Base-by-base conservation (phyloP, 2,797 vertebrate species). In the Psittacula echo region DNA sequence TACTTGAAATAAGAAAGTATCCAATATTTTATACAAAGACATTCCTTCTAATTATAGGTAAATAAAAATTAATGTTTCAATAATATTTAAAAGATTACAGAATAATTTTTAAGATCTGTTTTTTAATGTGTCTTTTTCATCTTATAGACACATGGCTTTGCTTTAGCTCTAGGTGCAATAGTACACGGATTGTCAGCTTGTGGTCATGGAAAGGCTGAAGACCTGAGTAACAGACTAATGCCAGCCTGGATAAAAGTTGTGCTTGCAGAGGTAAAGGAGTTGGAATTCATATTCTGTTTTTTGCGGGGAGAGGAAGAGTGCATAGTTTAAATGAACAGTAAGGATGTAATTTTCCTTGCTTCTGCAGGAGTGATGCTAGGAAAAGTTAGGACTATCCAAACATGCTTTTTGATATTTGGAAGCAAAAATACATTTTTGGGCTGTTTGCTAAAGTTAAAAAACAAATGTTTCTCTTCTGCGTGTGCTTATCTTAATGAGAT, bases 121-220 rank as follows among this genome's bases (percentile, higher is more conserved):
- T 83, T 60, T 62, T 91, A 71, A 79, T 73, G n/a, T 82, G 47
- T 90, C 54, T 72, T 88, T 94, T 93, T 51, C 80, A 73, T 86
- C 12, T 62, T 89, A 50, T 91, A 99, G 99, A 99, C 98, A 34
- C 98, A 99, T 15, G 98, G 99, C 53, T 99, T 99, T 96, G 98
- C 99, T 32, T 95, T 99, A 97, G 98, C 99, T 9, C 97, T 99
- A 7, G 99, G 99, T 30, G 94, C 98, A 19, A 70, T 98, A 13
- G 98, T 99, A 72, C 98, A 99, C 45, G 99, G 99, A 21, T 97
- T 99, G 82, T 98, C 99, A 5, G 76, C 95, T 67, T 98, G 97
- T 23, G 99, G 99, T 54, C 99, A 99, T 19, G 99, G 99, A 13
- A 99, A 98, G 97, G 99, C 99, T 4, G 98, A 98, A 95, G 98